These are phyloP conservation scores for Halotydeus destructor DNA, from an alignment of 1,140 invertebrate genomes.

Conservation along the genomic window DNA sequence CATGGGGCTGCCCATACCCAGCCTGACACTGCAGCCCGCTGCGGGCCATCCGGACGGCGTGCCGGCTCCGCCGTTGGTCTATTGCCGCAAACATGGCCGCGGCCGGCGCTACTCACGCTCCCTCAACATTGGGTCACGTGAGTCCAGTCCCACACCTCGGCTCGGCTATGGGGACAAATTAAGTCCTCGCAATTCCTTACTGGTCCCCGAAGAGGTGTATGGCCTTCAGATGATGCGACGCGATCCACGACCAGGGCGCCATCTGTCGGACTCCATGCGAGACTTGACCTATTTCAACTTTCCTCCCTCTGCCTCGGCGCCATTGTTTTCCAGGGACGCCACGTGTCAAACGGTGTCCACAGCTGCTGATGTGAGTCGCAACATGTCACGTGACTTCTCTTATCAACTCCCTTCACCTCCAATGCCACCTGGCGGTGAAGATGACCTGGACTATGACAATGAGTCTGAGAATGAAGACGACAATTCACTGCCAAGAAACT, in stretches of 20 bases:
- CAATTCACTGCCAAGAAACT: too few species aligned
- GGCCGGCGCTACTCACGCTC: conserved; percentile 8
- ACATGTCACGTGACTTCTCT: conserved; percentile 23
- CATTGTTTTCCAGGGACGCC: conserved; percentile 28
- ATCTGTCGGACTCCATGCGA: conserved; percentile 19
- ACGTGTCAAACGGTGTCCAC: conserved; percentile 33
- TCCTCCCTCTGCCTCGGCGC: conserved; percentile 11
- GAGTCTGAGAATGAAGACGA: too few species aligned
- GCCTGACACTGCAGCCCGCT: not conserved
- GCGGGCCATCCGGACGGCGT: not conserved
- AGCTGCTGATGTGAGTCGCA: conserved; percentile 30
- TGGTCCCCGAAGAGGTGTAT: not conserved
- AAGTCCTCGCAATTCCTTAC: not conserved
- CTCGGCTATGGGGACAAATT: not conserved
- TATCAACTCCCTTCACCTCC: too few species aligned
- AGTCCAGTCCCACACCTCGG: conserved; percentile 14
- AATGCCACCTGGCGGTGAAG: too few species aligned
- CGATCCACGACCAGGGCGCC: conserved; percentile 5
- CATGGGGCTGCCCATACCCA: not conserved
- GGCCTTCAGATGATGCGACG: not conserved
- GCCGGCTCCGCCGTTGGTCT: not conserved
- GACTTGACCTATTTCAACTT: conserved; percentile 19
- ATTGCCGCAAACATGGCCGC: conserved; percentile 12
- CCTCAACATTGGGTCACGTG: conserved; percentile 7
- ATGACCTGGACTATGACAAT: too few species aligned